A percentile compares a stretch with the other conserved stretches of the same genome.
Conservation (phyloP, 2,113 vertebrate species). For the Melanerpes aurifrons region DNA sequence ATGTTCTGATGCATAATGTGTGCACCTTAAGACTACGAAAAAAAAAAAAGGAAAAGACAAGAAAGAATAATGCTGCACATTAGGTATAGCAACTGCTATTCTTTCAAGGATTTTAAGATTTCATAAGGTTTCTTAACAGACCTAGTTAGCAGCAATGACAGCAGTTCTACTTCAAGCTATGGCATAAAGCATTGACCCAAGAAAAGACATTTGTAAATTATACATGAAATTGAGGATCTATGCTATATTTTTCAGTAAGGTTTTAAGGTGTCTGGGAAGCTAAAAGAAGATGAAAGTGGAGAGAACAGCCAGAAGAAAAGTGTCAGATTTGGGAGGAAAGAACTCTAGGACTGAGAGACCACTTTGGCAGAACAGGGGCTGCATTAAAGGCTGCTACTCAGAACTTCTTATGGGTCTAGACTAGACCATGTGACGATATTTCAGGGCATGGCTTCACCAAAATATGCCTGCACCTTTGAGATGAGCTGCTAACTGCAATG, state of each 20-base stretch:
- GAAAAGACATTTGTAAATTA: not conserved
- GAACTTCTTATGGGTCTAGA: too few relatives aligned
- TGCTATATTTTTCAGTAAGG: not conserved
- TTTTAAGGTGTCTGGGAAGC: not conserved
- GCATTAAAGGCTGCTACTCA: too few relatives aligned
- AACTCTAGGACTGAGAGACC: not conserved
- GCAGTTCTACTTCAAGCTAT: not conserved
- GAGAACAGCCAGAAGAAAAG: not conserved
- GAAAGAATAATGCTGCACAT: not conserved
- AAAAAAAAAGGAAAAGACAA: not conserved
- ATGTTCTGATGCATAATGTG: not conserved
- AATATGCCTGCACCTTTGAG: accelerated
- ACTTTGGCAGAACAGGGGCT: not conserved
- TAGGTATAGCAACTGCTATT: not conserved
- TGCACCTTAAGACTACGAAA: not conserved
- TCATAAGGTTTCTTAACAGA: not conserved
- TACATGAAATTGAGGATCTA: not conserved
- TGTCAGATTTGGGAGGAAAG: not conserved
- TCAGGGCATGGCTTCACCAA: not conserved
- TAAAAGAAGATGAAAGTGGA: not conserved
- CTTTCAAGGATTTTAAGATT: conserved; percentile 7
- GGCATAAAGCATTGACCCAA: not conserved
- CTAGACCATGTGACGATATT: not conserved
- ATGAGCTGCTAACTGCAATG: not conserved
- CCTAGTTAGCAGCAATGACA: not conserved